Evolutionary conservation across 2,797 vertebrate genomes (phyloP).

Genomic region (Sarcoramphus papa): DNA sequence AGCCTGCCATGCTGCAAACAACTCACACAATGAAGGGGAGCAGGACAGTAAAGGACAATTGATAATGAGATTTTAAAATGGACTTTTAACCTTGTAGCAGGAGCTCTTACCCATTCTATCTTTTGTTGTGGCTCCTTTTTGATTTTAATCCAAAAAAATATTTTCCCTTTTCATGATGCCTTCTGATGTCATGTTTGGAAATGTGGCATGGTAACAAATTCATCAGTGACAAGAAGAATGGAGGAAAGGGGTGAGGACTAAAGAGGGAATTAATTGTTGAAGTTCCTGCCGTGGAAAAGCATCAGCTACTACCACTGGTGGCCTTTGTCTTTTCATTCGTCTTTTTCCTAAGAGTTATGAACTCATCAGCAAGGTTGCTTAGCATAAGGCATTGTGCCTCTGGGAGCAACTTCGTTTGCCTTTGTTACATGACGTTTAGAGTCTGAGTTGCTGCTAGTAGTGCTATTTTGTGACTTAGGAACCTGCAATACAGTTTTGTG

Average conservation of each 20-base stretch:
- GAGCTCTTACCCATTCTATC: background rate
- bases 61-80: background rate
- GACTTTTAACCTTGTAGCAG: background rate
- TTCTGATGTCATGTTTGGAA: background rate
- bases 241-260: background rate
- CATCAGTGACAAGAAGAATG: background rate
- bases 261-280: background rate
- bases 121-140: background rate
- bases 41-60: slow-evolving; percentile 1
- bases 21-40: background rate
- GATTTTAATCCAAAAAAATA: background rate
- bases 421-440: background rate
- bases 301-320: background rate
- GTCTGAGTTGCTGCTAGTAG: background rate
- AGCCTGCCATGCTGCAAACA: slow-evolving; percentile 20
- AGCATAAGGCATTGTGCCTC: background rate
- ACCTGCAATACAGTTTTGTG: background rate
- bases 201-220: background rate
- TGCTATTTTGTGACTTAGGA: background rate
- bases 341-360: background rate
- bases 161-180: background rate
- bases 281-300: background rate
- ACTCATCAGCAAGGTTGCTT: background rate
- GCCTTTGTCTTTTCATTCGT: background rate
- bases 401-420: background rate